A percentile compares a stretch with the other conserved stretches of the same genome.
Conservation (phyloP, 2,797 vertebrate species). For the Harpagifer antarcticus region DNA sequence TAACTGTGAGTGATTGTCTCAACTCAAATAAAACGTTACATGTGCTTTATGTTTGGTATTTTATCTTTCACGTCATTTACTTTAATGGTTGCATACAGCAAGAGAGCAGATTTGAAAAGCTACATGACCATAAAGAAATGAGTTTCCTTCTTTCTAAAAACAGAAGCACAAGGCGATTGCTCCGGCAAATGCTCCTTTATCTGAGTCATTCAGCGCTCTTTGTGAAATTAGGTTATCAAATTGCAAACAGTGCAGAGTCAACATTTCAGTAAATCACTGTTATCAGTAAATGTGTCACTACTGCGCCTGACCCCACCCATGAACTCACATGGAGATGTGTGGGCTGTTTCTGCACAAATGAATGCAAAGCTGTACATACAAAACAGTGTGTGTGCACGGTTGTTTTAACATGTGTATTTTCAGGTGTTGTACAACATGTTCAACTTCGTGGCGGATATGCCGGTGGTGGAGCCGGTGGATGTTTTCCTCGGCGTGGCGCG, state of each 20-base stretch:
- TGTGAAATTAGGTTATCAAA: conserved; percentile 50
- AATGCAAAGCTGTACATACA: background rate
- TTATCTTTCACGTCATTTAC: background rate
- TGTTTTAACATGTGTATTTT: background rate
- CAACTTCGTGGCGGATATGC: conserved; percentile 93
- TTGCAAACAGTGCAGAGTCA: conserved; percentile 61
- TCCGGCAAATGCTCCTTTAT: conserved; percentile 8
- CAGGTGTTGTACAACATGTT: conserved; percentile 98
- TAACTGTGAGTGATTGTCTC: background rate
- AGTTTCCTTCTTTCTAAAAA: background rate
- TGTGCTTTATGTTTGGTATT: background rate
- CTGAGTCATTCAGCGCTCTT: conserved; percentile 33
- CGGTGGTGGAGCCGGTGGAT: conserved; percentile 90
- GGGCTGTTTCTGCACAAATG: background rate
- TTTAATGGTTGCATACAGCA: background rate
- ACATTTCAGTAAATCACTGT: conserved; percentile 58
- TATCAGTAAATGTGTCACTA: conserved; percentile 46
- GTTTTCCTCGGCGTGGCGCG: conserved; percentile 92
- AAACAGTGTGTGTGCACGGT: background rate
- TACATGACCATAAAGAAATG: background rate
- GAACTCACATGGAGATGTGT: conserved; percentile 13
- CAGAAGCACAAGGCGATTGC: background rate
- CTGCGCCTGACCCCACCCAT: conserved; percentile 34
- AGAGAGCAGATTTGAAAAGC: no score
- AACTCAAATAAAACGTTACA: background rate